These are phyloP conservation scores for Cryptops parisi DNA, from an alignment of 2,888 invertebrate species.

Conservation along the genomic window DNA sequence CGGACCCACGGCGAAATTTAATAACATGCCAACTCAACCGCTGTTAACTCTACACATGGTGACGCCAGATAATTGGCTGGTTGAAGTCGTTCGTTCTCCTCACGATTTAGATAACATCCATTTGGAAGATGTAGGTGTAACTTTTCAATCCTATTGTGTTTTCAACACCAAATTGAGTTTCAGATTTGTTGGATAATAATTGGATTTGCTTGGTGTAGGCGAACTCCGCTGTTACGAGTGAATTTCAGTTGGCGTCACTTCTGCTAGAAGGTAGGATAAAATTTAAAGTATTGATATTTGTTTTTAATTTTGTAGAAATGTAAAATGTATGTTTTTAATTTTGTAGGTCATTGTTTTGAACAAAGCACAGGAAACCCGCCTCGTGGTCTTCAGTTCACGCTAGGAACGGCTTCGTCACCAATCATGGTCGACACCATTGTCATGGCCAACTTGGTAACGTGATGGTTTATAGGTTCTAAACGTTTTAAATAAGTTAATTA, in stretches of 20 bases:
- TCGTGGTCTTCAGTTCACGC: constrained; percentile 86
- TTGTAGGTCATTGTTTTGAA: constrained; percentile 75
- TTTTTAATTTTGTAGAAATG: neutral
- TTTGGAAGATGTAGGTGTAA: constrained; percentile 79
- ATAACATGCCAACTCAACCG: constrained; percentile 78
- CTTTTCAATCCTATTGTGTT: too few relatives aligned
- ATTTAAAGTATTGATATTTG: neutral
- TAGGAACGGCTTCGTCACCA: constrained; percentile 64
- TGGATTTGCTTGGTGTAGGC: constrained; percentile 25
- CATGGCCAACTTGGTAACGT: constrained; percentile 90
- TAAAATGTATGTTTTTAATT: neutral
- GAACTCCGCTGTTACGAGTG: constrained; percentile 45
- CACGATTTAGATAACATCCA: constrained; percentile 97
- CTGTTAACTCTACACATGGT: constrained; percentile 76
- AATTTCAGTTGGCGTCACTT: constrained; percentile 89
- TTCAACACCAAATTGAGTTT: too few relatives aligned
- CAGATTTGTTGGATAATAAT: too few relatives aligned
- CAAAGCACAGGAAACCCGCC: constrained; percentile 76
- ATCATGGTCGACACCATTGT: constrained; percentile 90
- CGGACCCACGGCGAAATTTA: constrained; percentile 72
- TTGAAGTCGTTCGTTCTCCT: constrained; percentile 78
- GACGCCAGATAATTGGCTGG: constrained; percentile 92
- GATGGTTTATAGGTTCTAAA: too few relatives aligned
- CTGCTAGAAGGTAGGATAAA: constrained; percentile 58
- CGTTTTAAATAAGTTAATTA: too few relatives aligned